Evolutionary conservation across 2,888 invertebrate genomes (phyloP), one percentile per base, ranked within the genome.

Genomic region (Acronicta alni): DNA sequence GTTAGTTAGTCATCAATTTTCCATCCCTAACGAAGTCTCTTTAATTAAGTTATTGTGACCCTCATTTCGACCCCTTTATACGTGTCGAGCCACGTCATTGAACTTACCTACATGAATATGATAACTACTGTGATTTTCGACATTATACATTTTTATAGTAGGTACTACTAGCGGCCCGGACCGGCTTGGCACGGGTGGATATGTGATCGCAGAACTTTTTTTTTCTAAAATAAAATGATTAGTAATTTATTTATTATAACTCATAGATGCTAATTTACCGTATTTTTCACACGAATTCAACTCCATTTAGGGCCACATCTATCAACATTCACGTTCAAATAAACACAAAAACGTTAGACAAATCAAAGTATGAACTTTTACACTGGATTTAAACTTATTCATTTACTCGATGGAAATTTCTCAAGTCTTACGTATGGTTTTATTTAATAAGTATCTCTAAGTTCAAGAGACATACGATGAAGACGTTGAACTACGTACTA

Each of bases 1-100:
- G 79, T 80, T 84, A 86, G 86, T 84, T 83, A 81, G 77, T 80
- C 85, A 82, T 85, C 81, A 80, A 82, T 85, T 81, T 80, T 81
- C 77, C 67, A 74, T 64, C 78, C 77, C 79, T 83, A 80, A 82
- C 79, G 75, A 83, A 82, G 79, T 81, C 76, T 80, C 75, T 77
- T 75, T 84, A 85, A 84, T 85, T 72, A 83, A 84, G 80, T 84
- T 84, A 84, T 82, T 79, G 76, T 77, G 73, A 82, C 81, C 81
- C 81, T 78, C 57, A 74, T 57, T 72, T 43, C 39, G 20, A 75
- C 75, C 64, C 62, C 56, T 75, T 74, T 71, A 67, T 72, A 63
- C 57, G 54, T 71, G 64, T 69, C 56, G 55, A 51, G 61, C 37
- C 57, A 70, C 38, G 45, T 47, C 63, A 66, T 64, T 62, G 45